A percentile compares a stretch with the other conserved stretches of the same genome.
phyloP scores from a whole-genome alignment of 2,113 vertebrate species.

The Dicrurus megarhynchus region DNA sequence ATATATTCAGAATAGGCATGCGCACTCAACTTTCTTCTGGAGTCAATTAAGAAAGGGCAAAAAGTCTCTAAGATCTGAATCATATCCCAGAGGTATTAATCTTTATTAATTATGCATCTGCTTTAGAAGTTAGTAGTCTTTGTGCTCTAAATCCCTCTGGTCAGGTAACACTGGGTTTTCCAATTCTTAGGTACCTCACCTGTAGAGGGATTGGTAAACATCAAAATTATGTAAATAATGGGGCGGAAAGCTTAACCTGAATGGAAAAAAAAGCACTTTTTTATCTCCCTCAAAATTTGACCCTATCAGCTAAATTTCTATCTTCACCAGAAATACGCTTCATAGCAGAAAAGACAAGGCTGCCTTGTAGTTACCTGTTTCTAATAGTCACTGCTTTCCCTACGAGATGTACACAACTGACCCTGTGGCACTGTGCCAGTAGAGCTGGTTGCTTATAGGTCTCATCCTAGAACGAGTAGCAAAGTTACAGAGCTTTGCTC shows the following conservation, averaged over 20 bases:
- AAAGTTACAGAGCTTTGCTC: background rate
- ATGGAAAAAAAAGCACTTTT: background rate
- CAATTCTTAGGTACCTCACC: background rate
- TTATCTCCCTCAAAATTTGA: background rate
- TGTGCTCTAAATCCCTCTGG: background rate
- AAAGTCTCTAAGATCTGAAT: background rate
- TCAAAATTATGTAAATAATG: background rate
- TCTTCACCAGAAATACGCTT: background rate
- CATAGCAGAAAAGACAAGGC: background rate
- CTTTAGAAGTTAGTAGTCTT: background rate
- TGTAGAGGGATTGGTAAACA: background rate
- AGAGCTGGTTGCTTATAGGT: background rate
- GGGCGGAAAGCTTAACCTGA: background rate
- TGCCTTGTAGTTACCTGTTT: background rate
- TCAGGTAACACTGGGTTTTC: background rate
- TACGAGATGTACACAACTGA: accelerated
- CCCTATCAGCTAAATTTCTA: background rate
- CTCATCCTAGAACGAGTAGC: background rate
- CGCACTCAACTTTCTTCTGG: background rate
- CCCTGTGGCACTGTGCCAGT: background rate
- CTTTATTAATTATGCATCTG: background rate
- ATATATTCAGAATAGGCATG: background rate
- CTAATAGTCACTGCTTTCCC: background rate
- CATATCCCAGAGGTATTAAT: background rate
- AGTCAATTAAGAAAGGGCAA: background rate